Percentiles rank a stretch among this genome's conserved stretches.
These are phyloP conservation scores for Muntiacus muntjak DNA, from an alignment of 2,113 vertebrate species.

Conservation along the genomic window DNA sequence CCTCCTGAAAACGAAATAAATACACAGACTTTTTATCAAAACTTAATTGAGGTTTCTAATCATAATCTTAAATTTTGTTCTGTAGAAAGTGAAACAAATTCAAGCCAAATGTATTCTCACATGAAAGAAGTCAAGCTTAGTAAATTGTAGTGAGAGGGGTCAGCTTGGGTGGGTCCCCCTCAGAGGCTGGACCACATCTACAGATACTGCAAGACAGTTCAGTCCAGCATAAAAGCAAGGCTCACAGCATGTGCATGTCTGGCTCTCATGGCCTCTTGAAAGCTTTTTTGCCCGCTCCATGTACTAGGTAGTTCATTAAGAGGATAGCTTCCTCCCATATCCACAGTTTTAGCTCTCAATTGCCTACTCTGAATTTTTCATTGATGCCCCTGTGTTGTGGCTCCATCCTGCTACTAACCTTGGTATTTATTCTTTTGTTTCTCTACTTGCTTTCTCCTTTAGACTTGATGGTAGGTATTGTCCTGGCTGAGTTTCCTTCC, in stretches of 20 bases:
- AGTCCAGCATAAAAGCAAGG: not conserved
- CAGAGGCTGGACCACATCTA: not conserved
- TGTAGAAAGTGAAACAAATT: constrained; percentile 6
- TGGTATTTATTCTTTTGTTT: not conserved
- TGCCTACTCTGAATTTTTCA: not conserved
- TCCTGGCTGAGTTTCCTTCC: not conserved
- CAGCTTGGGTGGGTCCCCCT: not conserved
- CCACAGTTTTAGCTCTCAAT: not conserved
- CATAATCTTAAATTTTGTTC: not conserved
- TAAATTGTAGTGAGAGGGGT: not conserved
- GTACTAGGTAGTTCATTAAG: not conserved
- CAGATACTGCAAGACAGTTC: not conserved
- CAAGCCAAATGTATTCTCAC: not conserved
- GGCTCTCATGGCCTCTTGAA: not conserved
- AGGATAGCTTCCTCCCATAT: not conserved
- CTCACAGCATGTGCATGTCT: not conserved
- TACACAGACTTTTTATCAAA: not conserved
- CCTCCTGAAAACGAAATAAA: not conserved
- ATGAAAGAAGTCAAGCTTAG: not conserved
- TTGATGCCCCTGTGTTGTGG: not conserved
- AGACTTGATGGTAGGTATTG: not conserved
- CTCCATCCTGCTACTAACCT: not conserved
- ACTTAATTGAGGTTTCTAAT: not conserved
- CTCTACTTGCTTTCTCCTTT: not conserved
- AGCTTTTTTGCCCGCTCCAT: not conserved